phyloP scores from a whole-genome alignment of 2,113 vertebrate species.

The Oncorhynchus masou region DNA sequence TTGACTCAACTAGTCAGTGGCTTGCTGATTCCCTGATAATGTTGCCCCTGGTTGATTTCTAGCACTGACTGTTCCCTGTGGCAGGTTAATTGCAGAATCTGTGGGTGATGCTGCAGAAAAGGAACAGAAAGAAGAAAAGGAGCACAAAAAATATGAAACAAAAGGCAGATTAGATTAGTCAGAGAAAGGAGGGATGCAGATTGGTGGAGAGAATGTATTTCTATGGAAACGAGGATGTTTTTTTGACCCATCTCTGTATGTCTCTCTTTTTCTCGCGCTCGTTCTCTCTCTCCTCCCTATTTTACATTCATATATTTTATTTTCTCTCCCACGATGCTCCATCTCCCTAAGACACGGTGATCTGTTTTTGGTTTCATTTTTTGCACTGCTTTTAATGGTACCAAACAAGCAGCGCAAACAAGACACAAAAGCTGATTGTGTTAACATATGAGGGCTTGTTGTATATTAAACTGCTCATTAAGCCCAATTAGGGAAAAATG shows the following conservation, averaged over 20 bases:
- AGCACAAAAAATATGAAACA: slow-evolving; percentile 11
- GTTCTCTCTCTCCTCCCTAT: slow-evolving; percentile 26
- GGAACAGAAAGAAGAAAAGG: slow-evolving; percentile 45
- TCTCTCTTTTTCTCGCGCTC: slow-evolving; percentile 27
- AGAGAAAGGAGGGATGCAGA: slow-evolving; percentile 59
- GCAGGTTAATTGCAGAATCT: slow-evolving; percentile 43
- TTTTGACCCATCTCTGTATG: slow-evolving; percentile 43
- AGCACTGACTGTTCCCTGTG: slow-evolving; percentile 34
- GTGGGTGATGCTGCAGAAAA: slow-evolving; percentile 42
- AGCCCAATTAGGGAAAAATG: too few relatives aligned
- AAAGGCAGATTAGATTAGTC: slow-evolving; percentile 47
- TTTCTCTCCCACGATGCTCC: slow-evolving; percentile 33
- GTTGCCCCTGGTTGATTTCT: slow-evolving; percentile 33
- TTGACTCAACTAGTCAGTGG: slow-evolving; percentile 57
- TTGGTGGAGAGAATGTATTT: slow-evolving; percentile 67
- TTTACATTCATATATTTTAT: slow-evolving; percentile 16
- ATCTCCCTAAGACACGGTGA: slow-evolving; percentile 40
- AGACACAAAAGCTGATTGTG: slow-evolving; percentile 27
- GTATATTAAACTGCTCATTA: not conserved
- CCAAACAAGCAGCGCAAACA: slow-evolving; percentile 25
- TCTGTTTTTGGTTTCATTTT: slow-evolving; percentile 51
- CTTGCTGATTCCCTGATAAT: slow-evolving; percentile 27
- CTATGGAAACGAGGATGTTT: slow-evolving; percentile 70
- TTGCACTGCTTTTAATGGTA: slow-evolving; percentile 38
- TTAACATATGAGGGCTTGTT: slow-evolving; percentile 35